These are phyloP conservation scores for Ascaphus truei DNA, from an alignment of 2,113 vertebrate species.

Conservation along the genomic window DNA sequence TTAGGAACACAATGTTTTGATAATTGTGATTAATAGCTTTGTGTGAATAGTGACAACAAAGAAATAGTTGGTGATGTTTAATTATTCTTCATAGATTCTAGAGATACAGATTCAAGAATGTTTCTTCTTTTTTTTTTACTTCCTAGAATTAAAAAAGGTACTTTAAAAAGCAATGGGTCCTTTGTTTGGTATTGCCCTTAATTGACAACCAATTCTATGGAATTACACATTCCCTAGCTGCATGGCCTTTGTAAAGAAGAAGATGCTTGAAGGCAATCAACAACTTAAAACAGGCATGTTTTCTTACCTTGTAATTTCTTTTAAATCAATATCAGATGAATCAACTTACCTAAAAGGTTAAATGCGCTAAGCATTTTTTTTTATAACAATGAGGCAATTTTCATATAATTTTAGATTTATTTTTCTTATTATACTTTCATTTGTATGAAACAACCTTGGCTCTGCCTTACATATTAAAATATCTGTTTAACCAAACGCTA, in stretches of 20 bases:
- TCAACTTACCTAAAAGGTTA: conserved; percentile 39
- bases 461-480: background rate
- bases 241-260: conserved; percentile 37
- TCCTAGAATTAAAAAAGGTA: too few species aligned
- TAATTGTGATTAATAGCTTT: too few species aligned
- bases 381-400: conserved; percentile 34
- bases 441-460: conserved; percentile 30
- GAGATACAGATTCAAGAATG: too few species aligned
- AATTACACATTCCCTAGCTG: conserved; percentile 22
- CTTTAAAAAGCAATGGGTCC: too few species aligned
- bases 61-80: too few species aligned
- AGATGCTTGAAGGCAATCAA: conserved; percentile 35
- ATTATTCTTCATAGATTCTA: too few species aligned
- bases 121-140: too few species aligned
- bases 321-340: conserved; percentile 42
- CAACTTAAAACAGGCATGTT: conserved; percentile 27
- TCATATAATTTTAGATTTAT: conserved; percentile 24
- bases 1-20: too few species aligned
- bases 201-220: conserved; percentile 24
- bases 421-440: background rate
- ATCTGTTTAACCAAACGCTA: background rate
- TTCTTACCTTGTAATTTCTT: conserved; percentile 40
- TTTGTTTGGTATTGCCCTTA: conserved; percentile 23
- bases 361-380: conserved; percentile 39
- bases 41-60: too few species aligned